These are phyloP conservation scores for Rhegmatorhina hoffmannsi DNA, from an alignment of 2,113 vertebrate genomes.

Conservation along the genomic window DNA sequence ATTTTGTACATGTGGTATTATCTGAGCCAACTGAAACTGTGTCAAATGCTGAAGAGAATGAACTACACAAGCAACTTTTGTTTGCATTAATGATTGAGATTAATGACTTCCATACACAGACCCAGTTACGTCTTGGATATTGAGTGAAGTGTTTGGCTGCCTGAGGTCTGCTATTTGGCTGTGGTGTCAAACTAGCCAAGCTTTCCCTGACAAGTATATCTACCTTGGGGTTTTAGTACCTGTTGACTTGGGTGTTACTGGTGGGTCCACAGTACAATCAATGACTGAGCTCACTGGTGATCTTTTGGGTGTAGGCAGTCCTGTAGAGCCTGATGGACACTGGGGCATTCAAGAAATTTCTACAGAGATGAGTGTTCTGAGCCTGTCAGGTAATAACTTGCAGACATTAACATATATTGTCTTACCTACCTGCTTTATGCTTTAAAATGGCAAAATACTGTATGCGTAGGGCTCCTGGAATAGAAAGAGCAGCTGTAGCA, in stretches of 20 bases:
- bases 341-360: not conserved
- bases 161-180: not conserved
- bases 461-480: not conserved
- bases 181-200: not conserved
- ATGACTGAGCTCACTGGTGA: not conserved
- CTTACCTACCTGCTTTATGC: not conserved
- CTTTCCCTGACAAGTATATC: not conserved
- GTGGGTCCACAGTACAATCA: accelerated
- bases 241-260: not conserved
- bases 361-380: not conserved
- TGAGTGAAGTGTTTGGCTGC: not conserved
- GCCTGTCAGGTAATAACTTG: not conserved
- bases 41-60: not conserved
- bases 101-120: not conserved
- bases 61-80: not conserved
- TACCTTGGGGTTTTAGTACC: not conserved
- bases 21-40: not conserved
- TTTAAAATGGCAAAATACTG: not conserved
- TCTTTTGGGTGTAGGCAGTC: not conserved
- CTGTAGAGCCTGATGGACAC: not conserved
- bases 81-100: not conserved
- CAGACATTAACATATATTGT: accelerated
- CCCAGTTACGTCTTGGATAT: not conserved
- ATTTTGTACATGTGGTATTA: not conserved
- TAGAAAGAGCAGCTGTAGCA: not conserved